These are phyloP conservation scores for Mirza zaza DNA, from an alignment of 2,113 vertebrate species.

Conservation along the genomic window DNA sequence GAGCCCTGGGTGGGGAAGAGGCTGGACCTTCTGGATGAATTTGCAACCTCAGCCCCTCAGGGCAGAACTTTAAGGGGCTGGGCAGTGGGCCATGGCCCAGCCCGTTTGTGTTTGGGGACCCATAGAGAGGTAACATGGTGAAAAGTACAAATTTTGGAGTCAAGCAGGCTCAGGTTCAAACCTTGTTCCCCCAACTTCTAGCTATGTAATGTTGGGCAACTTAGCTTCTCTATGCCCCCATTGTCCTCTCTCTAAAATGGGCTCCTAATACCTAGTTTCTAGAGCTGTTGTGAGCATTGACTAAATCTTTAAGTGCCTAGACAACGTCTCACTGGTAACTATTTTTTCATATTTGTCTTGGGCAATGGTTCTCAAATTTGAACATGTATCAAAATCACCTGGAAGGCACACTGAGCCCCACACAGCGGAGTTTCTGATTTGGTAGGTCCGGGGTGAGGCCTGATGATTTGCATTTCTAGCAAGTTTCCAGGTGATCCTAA, in stretches of 20 bases:
- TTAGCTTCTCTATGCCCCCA: not conserved
- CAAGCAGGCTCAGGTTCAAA: not conserved
- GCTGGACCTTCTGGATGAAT: not conserved
- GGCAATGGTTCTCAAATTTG: conserved; percentile 23
- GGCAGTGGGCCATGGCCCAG: not conserved
- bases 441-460: not conserved
- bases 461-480: not conserved
- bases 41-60: not conserved
- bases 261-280: not conserved
- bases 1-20: not conserved
- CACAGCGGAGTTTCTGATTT: conserved; percentile 3
- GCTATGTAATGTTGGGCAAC: not conserved
- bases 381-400: not conserved
- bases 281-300: not conserved
- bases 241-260: not conserved
- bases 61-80: not conserved
- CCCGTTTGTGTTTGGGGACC: not conserved
- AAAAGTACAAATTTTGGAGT: not conserved
- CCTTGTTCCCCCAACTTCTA: not conserved
- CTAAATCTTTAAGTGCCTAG: not conserved
- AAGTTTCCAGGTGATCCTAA: not conserved
- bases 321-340: not conserved
- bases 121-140: not conserved
- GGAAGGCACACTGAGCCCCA: not conserved
- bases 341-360: not conserved